phyloP scores from a whole-genome alignment of 2,888 invertebrate species.

The Gibbula magus region DNA sequence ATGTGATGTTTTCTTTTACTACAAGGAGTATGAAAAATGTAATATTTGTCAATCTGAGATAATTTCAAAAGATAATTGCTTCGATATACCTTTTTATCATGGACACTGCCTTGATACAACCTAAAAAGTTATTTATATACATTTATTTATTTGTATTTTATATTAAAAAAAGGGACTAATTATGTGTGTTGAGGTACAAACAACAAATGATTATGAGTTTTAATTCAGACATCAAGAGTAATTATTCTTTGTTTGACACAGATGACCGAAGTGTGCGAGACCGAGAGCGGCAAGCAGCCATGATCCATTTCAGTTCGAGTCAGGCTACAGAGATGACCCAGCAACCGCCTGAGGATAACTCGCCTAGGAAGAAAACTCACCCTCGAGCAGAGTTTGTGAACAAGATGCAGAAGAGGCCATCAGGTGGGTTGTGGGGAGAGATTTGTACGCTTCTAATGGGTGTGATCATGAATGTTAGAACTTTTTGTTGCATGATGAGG shows the following conservation, averaged over 20 bases:
- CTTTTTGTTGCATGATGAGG: too few relatives aligned
- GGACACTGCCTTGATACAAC: too few relatives aligned
- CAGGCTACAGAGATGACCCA: slow-evolving; percentile 67
- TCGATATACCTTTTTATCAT: too few relatives aligned
- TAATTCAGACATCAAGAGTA: neutral
- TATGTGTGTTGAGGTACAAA: neutral
- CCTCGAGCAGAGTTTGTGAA: slow-evolving; percentile 66
- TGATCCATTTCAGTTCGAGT: slow-evolving; percentile 71
- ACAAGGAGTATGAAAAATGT: too few relatives aligned
- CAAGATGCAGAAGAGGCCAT: slow-evolving; percentile 48
- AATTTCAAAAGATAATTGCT: too few relatives aligned
- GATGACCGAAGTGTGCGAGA: slow-evolving; percentile 74
- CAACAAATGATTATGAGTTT: neutral
- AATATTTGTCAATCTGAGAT: too few relatives aligned
- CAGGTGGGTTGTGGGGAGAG: slow-evolving; percentile 36
- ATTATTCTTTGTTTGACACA: slow-evolving; percentile 39
- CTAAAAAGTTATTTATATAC: too few relatives aligned
- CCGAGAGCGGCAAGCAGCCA: slow-evolving; percentile 72
- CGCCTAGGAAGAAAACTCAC: slow-evolving; percentile 38
- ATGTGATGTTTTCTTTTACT: too few relatives aligned
- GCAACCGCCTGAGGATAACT: slow-evolving; percentile 44
- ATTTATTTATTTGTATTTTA: neutral
- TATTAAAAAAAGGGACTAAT: neutral
- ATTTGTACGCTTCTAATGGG: neutral
- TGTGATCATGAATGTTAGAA: neutral